Base-by-base conservation (phyloP, 2,888 invertebrate species). In the Eristalinus sepulchralis region DNA sequence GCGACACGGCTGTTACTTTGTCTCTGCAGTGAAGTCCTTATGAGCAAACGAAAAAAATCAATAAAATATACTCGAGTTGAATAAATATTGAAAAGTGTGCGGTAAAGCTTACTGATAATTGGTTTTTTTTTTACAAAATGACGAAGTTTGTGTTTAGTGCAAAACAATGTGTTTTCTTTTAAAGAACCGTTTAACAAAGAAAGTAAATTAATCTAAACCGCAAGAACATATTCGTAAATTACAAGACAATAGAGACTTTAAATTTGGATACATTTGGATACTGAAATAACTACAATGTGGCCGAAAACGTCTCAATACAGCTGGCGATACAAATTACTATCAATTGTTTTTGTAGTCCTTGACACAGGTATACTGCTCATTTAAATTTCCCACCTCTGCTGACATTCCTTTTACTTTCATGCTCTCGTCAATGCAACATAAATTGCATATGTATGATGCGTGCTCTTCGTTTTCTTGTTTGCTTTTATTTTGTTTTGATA, bases 331-430 rank as follows among this genome's bases (percentile, higher is more conserved):
- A 75, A 86, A 78, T 79, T 78, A 62, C 47, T 79, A 47, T 83
- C 78, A 62, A 79, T 79, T 86, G 83, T 86, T 79, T 86, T 82
- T 47, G 70, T 86, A 71, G 78, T 83, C 86, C 86, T 86, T 86
- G 86, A 86, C 75, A 83, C 78, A 83, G 86, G 86, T 86, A 85
- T 31, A 60, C 27, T 34, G 31, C 17, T 13, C 34, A 60, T 20
- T 63, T 39, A 31, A 66, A 31, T 22, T 1, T 2, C 2, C 34
- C n/a, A 55, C 39, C 47, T 31, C 11, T 62, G n/a, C 63, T 36
- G 17, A 66, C 31, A 13, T 53, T 39, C 62, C 24, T 31, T 72
- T 72, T 67, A 55, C 59, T 36, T 27, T 31, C 6, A 34, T 24
- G 47, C n/a, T 9, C 62, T 22, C 24, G 67, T 73, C 33, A 53